Evolutionary conservation across 2,113 vertebrate genomes (phyloP).

Genomic region (Petromus typicus): DNA sequence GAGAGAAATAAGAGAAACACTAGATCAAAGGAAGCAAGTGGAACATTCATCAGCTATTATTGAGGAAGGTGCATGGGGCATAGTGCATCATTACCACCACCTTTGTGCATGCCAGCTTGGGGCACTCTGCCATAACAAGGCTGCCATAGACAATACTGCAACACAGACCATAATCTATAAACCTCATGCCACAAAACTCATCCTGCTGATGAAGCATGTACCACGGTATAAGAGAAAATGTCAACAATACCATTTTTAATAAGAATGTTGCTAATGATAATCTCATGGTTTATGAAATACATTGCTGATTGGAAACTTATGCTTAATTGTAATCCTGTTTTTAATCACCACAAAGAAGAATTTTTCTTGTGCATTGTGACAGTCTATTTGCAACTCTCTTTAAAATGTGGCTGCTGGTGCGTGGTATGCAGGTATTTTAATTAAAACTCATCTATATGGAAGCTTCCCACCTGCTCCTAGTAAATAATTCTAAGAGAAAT

Average conservation of each 20-base stretch:
- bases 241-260: constrained; percentile 19
- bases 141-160: not conserved
- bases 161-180: not conserved
- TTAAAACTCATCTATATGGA: constrained; percentile 60
- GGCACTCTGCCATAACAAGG: not conserved
- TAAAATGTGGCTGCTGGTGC: constrained; percentile 49
- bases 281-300: constrained; percentile 27
- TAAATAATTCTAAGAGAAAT: constrained; percentile 68
- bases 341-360: constrained; percentile 29
- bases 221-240: not conserved
- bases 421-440: constrained; percentile 57
- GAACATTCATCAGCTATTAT: not conserved
- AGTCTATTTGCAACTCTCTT: constrained; percentile 51
- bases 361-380: constrained; percentile 32
- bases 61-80: not conserved
- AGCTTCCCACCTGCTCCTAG: constrained; percentile 65
- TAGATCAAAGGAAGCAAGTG: not conserved
- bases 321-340: constrained; percentile 57
- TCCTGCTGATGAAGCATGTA: not conserved
- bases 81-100: not conserved
- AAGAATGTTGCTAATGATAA: constrained; percentile 21
- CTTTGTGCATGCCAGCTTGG: not conserved
- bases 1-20: not conserved
- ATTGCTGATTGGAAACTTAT: constrained; percentile 28
- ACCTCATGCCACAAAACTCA: not conserved